Percentiles rank a stretch among this genome's conserved stretches.
These are phyloP conservation scores for Acanthisitta chloris DNA, from an alignment of 2,113 vertebrate genomes.

Conservation along the genomic window DNA sequence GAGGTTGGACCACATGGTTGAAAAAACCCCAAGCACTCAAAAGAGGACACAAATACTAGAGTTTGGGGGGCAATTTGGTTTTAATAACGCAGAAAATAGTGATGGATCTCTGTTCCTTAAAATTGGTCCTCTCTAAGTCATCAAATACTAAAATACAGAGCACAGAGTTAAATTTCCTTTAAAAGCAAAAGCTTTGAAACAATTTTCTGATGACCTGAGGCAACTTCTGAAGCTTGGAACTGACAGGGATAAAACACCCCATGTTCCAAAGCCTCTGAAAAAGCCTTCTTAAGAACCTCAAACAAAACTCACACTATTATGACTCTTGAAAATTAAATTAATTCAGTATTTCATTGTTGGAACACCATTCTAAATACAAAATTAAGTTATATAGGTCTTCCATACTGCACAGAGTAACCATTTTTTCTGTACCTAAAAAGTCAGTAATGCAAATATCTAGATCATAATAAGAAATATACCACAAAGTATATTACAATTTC, in stretches of 20 bases:
- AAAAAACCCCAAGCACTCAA: background rate
- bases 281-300: background rate
- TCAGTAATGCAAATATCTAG: background rate
- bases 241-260: background rate
- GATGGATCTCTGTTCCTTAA: background rate
- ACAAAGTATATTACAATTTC: background rate
- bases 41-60: background rate
- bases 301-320: background rate
- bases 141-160: background rate
- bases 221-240: background rate
- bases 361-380: background rate
- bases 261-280: background rate
- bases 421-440: background rate
- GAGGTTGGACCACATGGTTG: background rate
- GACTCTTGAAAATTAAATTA: background rate
- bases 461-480: background rate
- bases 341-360: background rate
- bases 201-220: background rate
- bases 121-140: background rate
- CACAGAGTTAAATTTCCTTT: background rate
- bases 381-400: background rate
- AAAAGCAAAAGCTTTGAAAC: background rate
- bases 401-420: background rate
- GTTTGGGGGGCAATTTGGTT: background rate
- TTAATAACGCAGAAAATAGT: background rate